Base-by-base conservation (phyloP, 2,888 invertebrate genomes). In the Leucophenga montana region DNA sequence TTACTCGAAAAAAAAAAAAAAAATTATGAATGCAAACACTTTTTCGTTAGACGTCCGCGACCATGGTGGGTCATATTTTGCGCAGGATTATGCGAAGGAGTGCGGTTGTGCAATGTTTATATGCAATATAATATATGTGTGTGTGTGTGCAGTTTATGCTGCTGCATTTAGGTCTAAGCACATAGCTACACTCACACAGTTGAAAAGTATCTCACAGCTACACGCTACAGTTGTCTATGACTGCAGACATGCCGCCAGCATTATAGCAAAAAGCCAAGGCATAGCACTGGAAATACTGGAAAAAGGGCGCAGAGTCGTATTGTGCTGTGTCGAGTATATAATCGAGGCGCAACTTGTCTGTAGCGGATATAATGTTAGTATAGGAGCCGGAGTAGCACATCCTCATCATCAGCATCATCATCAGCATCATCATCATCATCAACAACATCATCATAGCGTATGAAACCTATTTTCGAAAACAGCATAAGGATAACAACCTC, bases 401-500 rank as follows among this genome's bases (percentile, higher is more conserved):
- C n/a, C n/a, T n/a, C n/a, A n/a, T n/a, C n/a, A n/a, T n/a, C n/a
- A n/a, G n/a, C n/a, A n/a, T n/a, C n/a, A n/a, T n/a, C n/a, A n/a
- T n/a, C n/a, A n/a, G n/a, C n/a, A n/a, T n/a, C n/a, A n/a, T n/a
- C n/a, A n/a, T n/a, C n/a, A n/a, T n/a, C n/a, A n/a, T n/a, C n/a
- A n/a, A n/a, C n/a, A n/a, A n/a, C n/a, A n/a, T n/a, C n/a, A n/a
- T n/a, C n/a, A 39, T 8, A 27, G 27, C 27, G 61, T 61, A 39
- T 27, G 27, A 59, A 64, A 64, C 85, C 81, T 83, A 82, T 82
- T 82, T 84, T 83, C 81, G 62, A 77, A 82, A 81, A 82, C 80
- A 80, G 81, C 81, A 82, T 84, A 84, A 83, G 81, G 81, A 82
- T 82, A 82, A 82, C 81, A 82, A 82, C 81, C 81, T 82, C 81